These are phyloP conservation scores for Ailuropoda melanoleuca DNA, from an alignment of 2,113 vertebrate genomes.

Conservation along the genomic window DNA sequence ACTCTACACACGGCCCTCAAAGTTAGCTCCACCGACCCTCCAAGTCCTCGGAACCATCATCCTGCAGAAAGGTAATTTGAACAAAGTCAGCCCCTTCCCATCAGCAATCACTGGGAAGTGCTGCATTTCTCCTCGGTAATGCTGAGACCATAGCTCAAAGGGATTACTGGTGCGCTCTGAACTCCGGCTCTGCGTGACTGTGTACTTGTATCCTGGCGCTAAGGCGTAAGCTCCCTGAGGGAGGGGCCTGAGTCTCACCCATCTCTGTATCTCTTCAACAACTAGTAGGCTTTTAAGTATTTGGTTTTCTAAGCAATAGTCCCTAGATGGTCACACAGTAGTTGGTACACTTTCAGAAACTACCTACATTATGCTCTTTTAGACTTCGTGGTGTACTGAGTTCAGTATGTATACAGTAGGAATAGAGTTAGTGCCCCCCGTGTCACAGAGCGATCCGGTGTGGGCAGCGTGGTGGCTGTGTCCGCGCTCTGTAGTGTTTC, in stretches of 20 bases:
- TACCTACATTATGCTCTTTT: neutral
- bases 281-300: neutral
- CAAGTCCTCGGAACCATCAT: neutral
- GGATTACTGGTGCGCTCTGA: neutral
- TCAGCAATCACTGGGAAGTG: neutral
- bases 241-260: neutral
- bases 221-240: neutral
- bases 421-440: neutral
- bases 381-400: neutral
- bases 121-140: neutral
- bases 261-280: neutral
- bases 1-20: neutral
- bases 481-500: neutral
- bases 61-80: neutral
- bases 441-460: neutral
- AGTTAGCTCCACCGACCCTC: neutral
- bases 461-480: neutral
- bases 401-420: neutral
- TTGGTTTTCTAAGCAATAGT: neutral
- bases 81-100: neutral
- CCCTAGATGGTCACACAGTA: neutral
- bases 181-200: neutral
- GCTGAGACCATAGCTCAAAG: neutral
- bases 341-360: neutral
- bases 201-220: neutral